phyloP scores from a whole-genome alignment of 2,797 vertebrate genomes.

The Hemitrygon akajei region DNA sequence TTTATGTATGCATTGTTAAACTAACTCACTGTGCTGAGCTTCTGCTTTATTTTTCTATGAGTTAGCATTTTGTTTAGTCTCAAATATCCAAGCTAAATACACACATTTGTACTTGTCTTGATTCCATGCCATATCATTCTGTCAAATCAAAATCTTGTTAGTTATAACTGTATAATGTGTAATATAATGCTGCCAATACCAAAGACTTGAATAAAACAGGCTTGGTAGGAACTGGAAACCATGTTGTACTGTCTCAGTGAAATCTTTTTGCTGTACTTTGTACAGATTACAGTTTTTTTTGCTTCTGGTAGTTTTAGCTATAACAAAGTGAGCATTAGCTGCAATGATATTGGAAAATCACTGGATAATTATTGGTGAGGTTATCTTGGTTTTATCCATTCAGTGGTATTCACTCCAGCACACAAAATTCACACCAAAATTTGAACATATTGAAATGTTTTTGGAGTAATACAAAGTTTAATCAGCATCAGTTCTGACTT shows the following conservation, averaged over 20 bases:
- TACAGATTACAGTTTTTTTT: not conserved
- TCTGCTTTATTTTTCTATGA: conserved; percentile 19
- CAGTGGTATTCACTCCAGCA: not conserved
- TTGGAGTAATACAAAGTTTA: not conserved
- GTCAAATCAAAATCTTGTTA: conserved; percentile 35
- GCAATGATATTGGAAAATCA: not conserved
- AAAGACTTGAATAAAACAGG: conserved; percentile 38
- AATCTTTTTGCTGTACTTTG: not conserved
- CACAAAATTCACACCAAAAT: too few species aligned
- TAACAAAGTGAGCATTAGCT: not conserved
- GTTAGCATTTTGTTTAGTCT: conserved; percentile 26
- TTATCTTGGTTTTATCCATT: not conserved
- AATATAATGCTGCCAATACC: conserved; percentile 36
- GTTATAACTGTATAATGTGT: conserved; percentile 35
- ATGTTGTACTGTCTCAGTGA: conserved; percentile 17
- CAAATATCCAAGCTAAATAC: conserved; percentile 10
- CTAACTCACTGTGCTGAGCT: not conserved
- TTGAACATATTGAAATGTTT: not conserved
- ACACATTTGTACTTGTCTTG: conserved; percentile 33
- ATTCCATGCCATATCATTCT: conserved; percentile 32
- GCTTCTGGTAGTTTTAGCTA: not conserved
- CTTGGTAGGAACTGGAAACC: conserved; percentile 36
- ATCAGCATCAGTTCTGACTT: not conserved
- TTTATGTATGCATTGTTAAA: conserved; percentile 5
- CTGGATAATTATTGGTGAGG: not conserved